Conservation (phyloP, 2,113 vertebrate genomes). For the Mobula hypostoma region DNA sequence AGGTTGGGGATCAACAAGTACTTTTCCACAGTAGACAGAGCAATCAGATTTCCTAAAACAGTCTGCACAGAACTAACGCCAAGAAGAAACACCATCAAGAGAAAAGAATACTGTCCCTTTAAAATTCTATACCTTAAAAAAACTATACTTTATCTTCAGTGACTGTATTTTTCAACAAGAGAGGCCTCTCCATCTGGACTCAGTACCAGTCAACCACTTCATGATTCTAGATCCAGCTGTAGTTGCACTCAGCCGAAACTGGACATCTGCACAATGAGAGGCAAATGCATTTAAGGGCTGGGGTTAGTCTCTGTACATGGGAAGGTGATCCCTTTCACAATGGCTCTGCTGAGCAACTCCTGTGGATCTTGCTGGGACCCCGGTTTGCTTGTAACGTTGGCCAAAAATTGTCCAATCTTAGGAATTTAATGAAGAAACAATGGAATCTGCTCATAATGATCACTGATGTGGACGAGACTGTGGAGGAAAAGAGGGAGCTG, state of each 20-base stretch:
- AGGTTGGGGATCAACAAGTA: neutral
- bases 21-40: neutral
- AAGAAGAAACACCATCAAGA: neutral
- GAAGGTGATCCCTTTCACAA: neutral
- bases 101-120: constrained; percentile 21
- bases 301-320: neutral
- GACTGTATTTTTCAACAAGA: neutral
- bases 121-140: neutral
- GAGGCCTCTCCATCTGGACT: neutral
- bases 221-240: neutral
- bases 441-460: neutral
- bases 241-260: neutral
- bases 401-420: neutral
- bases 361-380: neutral
- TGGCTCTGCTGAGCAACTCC: neutral
- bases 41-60: neutral
- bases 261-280: neutral
- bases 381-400: neutral
- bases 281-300: neutral
- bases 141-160: neutral
- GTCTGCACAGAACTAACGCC: neutral
- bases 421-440: constrained; percentile 5
- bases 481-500: neutral
- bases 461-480: neutral
- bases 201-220: neutral